phyloP scores from a whole-genome alignment of 2,888 invertebrate species.

The Apodemia hepburni region DNA sequence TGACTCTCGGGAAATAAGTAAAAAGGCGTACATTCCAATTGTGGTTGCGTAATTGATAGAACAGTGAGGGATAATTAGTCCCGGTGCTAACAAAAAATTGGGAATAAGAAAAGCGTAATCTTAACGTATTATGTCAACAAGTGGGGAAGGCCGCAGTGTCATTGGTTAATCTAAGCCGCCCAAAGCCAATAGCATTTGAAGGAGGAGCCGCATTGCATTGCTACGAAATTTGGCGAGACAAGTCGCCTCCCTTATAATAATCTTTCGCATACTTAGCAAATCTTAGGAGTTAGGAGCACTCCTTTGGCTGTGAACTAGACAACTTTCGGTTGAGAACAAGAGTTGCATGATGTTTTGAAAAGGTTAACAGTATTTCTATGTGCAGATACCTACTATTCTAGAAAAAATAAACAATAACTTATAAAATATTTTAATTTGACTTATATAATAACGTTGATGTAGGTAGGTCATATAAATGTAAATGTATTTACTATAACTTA shows the following conservation, averaged over 20 bases:
- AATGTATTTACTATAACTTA: no score
- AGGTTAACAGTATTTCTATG: not conserved
- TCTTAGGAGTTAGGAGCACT: not conserved
- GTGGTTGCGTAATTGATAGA: not conserved
- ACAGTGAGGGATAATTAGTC: not conserved
- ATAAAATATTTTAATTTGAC: no score
- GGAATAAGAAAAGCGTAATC: slow-evolving; percentile 56
- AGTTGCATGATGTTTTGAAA: not conserved
- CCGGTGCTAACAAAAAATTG: not conserved
- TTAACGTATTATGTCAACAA: slow-evolving; percentile 38
- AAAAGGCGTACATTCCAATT: slow-evolving; percentile 1
- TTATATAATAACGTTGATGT: no score
- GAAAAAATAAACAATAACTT: no score
- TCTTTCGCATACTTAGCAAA: slow-evolving; percentile 25
- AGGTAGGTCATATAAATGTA: no score
- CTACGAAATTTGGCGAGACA: slow-evolving; percentile 61
- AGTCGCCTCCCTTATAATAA: slow-evolving; percentile 47
- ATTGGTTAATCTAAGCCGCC: slow-evolving; percentile 60
- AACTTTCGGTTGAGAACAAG: not conserved
- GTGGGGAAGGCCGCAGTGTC: slow-evolving; percentile 64
- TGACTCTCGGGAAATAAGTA: slow-evolving; percentile 1
- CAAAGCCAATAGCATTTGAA: slow-evolving; percentile 66
- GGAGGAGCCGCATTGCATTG: slow-evolving; percentile 62
- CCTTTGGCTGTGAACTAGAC: not conserved
- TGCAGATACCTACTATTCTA: no score